Evolutionary conservation across 2,888 invertebrate genomes (phyloP).

Genomic region (Aphrophora alni): DNA sequence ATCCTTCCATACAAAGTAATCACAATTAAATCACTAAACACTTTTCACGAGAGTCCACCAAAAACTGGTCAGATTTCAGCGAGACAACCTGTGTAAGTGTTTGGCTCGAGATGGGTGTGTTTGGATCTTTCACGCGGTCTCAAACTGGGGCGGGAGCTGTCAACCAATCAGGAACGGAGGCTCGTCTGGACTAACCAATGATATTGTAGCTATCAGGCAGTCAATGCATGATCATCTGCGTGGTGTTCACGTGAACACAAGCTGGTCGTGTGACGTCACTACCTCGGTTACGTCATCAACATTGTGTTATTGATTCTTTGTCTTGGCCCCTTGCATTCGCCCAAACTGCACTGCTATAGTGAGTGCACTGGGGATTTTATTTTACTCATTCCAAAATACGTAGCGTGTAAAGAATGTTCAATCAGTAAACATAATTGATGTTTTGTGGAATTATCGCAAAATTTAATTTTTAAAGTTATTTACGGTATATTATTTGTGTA

Average conservation of each 20-base stretch:
- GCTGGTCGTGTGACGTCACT: slow-evolving; percentile 67
- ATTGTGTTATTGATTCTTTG: slow-evolving; percentile 24
- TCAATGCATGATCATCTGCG: slow-evolving; percentile 76
- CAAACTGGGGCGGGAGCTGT: slow-evolving; percentile 54
- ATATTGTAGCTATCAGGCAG: slow-evolving; percentile 69
- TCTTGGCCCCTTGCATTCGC: background rate
- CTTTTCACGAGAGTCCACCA: slow-evolving; percentile 4
- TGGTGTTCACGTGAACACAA: slow-evolving; percentile 85
- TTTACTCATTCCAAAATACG: no score
- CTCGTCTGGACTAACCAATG: slow-evolving; percentile 73
- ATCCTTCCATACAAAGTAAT: background rate
- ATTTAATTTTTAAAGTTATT: no score
- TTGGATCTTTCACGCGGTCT: slow-evolving; percentile 52
- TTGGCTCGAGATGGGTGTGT: slow-evolving; percentile 59
- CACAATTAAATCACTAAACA: background rate
- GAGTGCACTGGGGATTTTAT: no score
- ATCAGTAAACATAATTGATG: no score
- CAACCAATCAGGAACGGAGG: slow-evolving; percentile 71
- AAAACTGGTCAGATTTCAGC: slow-evolving; percentile 6
- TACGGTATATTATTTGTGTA: no score
- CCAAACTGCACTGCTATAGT: background rate
- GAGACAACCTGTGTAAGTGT: slow-evolving; percentile 51
- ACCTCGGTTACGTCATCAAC: slow-evolving; percentile 48
- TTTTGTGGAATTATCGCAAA: no score
- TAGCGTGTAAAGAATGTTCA: no score